Base-by-base conservation (phyloP, 2,797 vertebrate species). In the Astyanax mexicanus region DNA sequence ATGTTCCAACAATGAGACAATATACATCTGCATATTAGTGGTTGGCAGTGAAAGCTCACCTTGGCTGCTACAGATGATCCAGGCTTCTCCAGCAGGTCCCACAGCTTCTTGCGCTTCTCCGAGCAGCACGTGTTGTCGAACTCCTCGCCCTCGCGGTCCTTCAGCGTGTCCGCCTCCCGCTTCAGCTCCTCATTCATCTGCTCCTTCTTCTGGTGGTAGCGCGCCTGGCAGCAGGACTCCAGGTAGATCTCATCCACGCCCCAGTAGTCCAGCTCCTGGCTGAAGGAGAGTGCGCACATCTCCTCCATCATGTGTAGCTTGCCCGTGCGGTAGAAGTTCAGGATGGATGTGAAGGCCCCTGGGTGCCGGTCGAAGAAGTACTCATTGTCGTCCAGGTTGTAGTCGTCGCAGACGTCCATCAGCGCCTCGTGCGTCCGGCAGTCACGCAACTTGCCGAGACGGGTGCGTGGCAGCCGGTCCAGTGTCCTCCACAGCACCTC, bases 301-400 rank as follows among this genome's bases (percentile, higher is more conserved):
- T 99, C 98, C 89, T 99, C 98, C 98, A 99, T 99, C 98, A 99
- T 99, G 90, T 99, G 98, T 91, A 99, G 88, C 86, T 98, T 97
- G 21, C 98, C 98, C 0, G 98, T 99, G 74, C 98, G 96, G 88
- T 99, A 99, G 88, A 99, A 99, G 93, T 99, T 99, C 81, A 99
- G 94, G 81, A 99, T 99, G 15, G 98, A 99, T 0, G 98, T 99
- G 89, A 99, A 99, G 4, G 98, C 98, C 71, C 98, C 98, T 0
- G 98, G 97, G 72, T 99, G 98, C 66, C 98, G 92, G 86, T 99
- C 98, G 1, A 99, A 99, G 88, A 99, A 99, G 89, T 98, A 99
- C 81, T 99, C 97, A 0, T 99, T 99, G 89, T 99, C 97, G 55
- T 99, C 97, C 21, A 98, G 92, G 91, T 94, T 98, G 91, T 99